Conservation (phyloP, 2,888 invertebrate genomes). For the Rotaria sp. region DNA sequence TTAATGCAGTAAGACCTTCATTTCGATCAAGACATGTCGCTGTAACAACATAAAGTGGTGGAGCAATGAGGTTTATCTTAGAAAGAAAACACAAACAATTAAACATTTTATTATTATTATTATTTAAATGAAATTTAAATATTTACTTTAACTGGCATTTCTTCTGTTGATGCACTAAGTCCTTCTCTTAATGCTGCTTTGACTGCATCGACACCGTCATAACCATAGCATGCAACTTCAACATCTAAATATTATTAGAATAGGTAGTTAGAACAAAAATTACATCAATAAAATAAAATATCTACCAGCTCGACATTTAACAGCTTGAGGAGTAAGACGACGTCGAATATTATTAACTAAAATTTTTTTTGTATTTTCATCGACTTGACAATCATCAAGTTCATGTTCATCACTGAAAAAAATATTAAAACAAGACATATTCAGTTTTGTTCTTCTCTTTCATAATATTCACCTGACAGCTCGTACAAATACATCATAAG, state of each 20-base stretch:
- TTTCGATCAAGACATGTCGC: slow-evolving; percentile 33
- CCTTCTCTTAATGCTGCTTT: slow-evolving; percentile 80
- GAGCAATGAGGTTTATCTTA: slow-evolving; percentile 92
- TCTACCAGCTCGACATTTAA: slow-evolving; percentile 74
- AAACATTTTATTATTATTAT: neutral
- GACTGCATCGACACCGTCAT: slow-evolving; percentile 97
- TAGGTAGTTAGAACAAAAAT: neutral
- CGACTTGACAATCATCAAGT: slow-evolving; percentile 86
- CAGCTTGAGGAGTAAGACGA: slow-evolving; percentile 90
- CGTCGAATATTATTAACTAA: slow-evolving; percentile 86
- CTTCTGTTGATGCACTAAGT: slow-evolving; percentile 78
- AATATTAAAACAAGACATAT: neutral
- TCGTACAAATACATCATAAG: slow-evolving; percentile 96
- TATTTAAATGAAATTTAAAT: neutral
- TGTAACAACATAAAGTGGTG: slow-evolving; percentile 95
- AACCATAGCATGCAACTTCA: slow-evolving; percentile 86
- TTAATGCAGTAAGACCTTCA: slow-evolving; percentile 31
- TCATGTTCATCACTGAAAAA: slow-evolving; percentile 78
- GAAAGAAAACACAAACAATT: slow-evolving; percentile 42
- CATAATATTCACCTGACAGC: slow-evolving; percentile 63
- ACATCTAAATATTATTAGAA: slow-evolving; percentile 58
- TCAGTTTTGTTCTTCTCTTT: slow-evolving; percentile 62
- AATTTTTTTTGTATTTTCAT: slow-evolving; percentile 81
- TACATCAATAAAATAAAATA: slow-evolving; percentile 56
- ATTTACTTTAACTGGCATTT: slow-evolving; percentile 76